Conservation (phyloP, 2,888 invertebrate genomes). For the Caenorhabditis wallacei region DNA sequence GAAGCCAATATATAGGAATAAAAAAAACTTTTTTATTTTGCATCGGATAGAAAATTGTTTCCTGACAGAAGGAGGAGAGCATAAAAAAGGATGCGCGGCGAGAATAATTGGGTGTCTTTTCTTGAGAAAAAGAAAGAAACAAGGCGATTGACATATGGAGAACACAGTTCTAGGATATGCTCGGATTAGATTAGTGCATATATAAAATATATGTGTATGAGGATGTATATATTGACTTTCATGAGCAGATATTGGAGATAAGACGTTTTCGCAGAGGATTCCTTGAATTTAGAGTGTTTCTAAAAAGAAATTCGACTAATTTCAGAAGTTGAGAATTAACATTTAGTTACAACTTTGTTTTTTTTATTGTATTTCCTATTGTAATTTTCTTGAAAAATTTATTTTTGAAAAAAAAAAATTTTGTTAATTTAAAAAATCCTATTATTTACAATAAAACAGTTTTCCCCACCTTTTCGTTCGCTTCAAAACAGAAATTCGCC, state of each 20-base stretch:
- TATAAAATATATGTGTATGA: too few relatives aligned
- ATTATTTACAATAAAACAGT: too few relatives aligned
- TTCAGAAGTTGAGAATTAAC: too few relatives aligned
- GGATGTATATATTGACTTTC: conserved; percentile 17
- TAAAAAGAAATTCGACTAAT: too few relatives aligned
- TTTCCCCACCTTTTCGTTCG: too few relatives aligned
- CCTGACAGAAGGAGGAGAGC: conserved; percentile 19
- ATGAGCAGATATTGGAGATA: background rate
- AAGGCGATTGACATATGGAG: conserved; percentile 31
- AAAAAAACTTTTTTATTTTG: conserved; percentile 10
- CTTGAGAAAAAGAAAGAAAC: conserved; percentile 18
- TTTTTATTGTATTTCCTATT: too few relatives aligned
- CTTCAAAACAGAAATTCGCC: too few relatives aligned
- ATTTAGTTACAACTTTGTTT: too few relatives aligned
- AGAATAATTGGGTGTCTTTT: conserved; percentile 54
- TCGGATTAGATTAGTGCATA: conserved; percentile 55
- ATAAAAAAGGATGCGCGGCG: conserved; percentile 14
- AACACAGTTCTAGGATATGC: conserved; percentile 43
- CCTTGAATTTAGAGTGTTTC: too few relatives aligned
- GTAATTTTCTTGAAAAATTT: too few relatives aligned
- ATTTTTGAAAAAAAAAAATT: too few relatives aligned
- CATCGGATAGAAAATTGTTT: conserved; percentile 40
- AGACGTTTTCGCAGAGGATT: background rate
- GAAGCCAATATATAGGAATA: conserved; percentile 11
- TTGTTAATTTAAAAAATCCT: too few relatives aligned